Base-by-base conservation (phyloP, 2,113 vertebrate genomes). In the Hippolais icterina region DNA sequence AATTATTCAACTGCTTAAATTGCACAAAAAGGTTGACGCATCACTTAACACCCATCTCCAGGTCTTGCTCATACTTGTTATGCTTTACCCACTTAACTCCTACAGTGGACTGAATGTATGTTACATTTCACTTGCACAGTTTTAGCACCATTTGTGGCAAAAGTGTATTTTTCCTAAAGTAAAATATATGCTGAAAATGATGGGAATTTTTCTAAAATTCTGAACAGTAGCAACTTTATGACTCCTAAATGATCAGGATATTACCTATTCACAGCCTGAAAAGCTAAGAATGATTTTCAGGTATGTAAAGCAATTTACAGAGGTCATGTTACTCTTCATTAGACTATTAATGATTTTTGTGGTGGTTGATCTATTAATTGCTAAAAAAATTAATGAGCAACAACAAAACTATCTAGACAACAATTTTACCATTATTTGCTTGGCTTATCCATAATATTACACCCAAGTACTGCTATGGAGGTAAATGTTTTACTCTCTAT, bases 41-140 rank as follows among this genome's bases (percentile, higher is more conserved):
- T 33, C 10, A 23, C 4, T 29, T 35, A 41, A 37, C 4, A 21
- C 21, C 17, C 5, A 69, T 56, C 23, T 17, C 31, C 57, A 13
- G 18, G 15, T 27, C n/a, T 70, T 22, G 5, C 4, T 35, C 24
- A 22, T 6, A 22, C 15, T 39, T 65, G 29, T 10, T 53, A 7
- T 3, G 3, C 27, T 63, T 53, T n/a, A 61, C 17, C 24, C 9
- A 49, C 31, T 49, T 9, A 47, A 15, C 2, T 54, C 61, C 18
- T 20, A 5, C 0, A 0, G 7, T 37, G 24, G 22, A 19, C 9
- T 23, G 20, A 24, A 41, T 3, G 6, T 2, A 42, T 37, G 9
- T 71, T 21, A 44, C 21, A 42, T 68, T 64, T 33, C 41, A 47
- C 16, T 39, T 35, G 13, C 13, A 44, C 9, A 63, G 25, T 78